Percentiles rank a stretch among this genome's conserved stretches.
Conservation (phyloP, 2,797 vertebrate genomes). For the Siniperca obscura region DNA sequence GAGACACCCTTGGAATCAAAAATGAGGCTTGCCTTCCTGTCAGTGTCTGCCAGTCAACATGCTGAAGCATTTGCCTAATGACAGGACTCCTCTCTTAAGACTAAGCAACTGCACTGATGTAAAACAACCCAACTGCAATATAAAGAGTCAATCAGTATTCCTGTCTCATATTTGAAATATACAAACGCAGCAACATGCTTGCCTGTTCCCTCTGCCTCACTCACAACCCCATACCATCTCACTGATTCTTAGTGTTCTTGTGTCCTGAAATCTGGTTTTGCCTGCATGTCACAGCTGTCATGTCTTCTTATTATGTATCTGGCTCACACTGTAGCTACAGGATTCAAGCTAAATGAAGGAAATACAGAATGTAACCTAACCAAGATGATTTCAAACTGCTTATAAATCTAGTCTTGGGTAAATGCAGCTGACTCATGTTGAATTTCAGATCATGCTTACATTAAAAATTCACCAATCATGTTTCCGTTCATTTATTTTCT, state of each 20-base stretch:
- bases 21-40: slow-evolving; percentile 61
- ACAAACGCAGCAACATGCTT: slow-evolving; percentile 33
- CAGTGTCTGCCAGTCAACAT: slow-evolving; percentile 64
- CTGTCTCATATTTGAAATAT: slow-evolving; percentile 42
- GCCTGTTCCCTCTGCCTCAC: slow-evolving; percentile 36
- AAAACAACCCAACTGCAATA: slow-evolving; percentile 39
- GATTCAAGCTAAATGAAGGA: slow-evolving; percentile 32
- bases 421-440: slow-evolving; percentile 10
- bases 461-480: not conserved
- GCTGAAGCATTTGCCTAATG: slow-evolving; percentile 65
- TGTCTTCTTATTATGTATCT: slow-evolving; percentile 36
- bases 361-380: not conserved
- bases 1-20: slow-evolving; percentile 66
- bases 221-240: slow-evolving; percentile 21
- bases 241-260: slow-evolving; percentile 47
- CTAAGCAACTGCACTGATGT: slow-evolving; percentile 35
- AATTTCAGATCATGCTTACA: slow-evolving; percentile 7
- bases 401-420: slow-evolving; percentile 1
- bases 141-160: slow-evolving; percentile 64
- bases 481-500: not conserved
- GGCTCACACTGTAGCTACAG: slow-evolving; percentile 14
- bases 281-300: slow-evolving; percentile 49
- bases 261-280: slow-evolving; percentile 47
- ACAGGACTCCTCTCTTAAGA: slow-evolving; percentile 51
- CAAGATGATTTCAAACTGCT: slow-evolving; percentile 2